Base-by-base conservation (phyloP, 2,113 vertebrate species). In the Epinephelus cyanopodus region DNA sequence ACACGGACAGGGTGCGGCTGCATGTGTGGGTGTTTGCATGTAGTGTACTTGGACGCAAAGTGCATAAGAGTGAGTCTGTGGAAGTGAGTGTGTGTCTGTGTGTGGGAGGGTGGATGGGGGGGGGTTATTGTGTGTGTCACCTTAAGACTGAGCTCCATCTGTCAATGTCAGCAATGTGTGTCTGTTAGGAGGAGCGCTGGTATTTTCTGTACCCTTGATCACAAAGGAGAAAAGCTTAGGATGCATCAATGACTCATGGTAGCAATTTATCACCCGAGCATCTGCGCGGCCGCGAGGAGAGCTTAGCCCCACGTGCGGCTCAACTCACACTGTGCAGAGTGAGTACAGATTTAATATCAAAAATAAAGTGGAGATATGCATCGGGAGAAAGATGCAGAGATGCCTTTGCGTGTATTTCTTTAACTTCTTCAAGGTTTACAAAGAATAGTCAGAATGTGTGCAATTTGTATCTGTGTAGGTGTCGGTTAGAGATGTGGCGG, bases 171-270 rank as follows among this genome's bases (percentile, higher is more conserved):
- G 23, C 63, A n/a, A 25, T 65, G 52, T 60, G 76, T 37, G 19
- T 67, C 77, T 61, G 57, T 73, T 48, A 37, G 33, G 29, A 81
- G 56, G 56, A 83, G 68, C 42, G 77, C 64, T 79, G 83, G 86
- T 77, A 87, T 92, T 88, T 89, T 87, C 86, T 70, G 53, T 85
- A 79, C 75, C 80, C 82, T 86, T 72, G 78, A 88, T 92, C 58
- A 86, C 45, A 87, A 87, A 83, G 66, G 73, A 67, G 68, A 68
- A 90, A 82, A 77, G 80, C 89, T 92, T 58, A 79, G 83, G 84
- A 79, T 45, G 88, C 79, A 81, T 86, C 79, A 77, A 37, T 87
- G 85, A 89, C 75, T 92, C 82, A 82, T 81, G 79, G 87, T 77
- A 37, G 66, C 82, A 64, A 84, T 93, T 87, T 60, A 92, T 91